phyloP scores from a whole-genome alignment of 2,797 vertebrate species.

The Fringilla coelebs region DNA sequence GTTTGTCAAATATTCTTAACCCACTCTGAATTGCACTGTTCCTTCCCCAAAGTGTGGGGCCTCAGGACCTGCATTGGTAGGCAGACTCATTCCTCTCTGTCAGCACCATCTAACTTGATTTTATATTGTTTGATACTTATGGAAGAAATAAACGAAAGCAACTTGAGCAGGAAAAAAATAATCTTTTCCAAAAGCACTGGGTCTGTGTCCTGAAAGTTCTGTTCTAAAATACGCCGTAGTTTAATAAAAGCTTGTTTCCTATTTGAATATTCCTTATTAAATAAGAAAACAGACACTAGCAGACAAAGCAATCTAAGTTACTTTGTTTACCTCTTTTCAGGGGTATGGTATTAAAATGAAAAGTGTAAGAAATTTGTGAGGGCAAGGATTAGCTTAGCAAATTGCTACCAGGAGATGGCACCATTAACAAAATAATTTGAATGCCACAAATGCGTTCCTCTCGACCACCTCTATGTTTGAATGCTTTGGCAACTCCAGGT shows the following conservation, averaged over 20 bases:
- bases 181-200: background rate
- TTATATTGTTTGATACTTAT: background rate
- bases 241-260: background rate
- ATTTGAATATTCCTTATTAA: background rate
- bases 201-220: background rate
- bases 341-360: background rate
- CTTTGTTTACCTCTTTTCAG: background rate
- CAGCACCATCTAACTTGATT: background rate
- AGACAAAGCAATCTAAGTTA: background rate
- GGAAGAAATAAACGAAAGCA: background rate
- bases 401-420: constrained; percentile 80
- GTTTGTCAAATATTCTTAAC: background rate
- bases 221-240: background rate
- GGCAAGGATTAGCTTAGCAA: constrained; percentile 36
- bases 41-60: background rate
- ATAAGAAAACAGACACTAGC: background rate
- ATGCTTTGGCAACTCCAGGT: constrained; percentile 38
- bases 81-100: background rate
- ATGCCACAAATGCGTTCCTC: background rate
- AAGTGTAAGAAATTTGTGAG: background rate
- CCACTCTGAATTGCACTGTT: background rate
- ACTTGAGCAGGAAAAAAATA: background rate
- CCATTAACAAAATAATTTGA: constrained; percentile 81
- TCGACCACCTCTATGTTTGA: constrained; percentile 4
- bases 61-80: background rate